Base-by-base conservation (phyloP, 2,113 vertebrate genomes). In the Chaenocephalus aceratus region DNA sequence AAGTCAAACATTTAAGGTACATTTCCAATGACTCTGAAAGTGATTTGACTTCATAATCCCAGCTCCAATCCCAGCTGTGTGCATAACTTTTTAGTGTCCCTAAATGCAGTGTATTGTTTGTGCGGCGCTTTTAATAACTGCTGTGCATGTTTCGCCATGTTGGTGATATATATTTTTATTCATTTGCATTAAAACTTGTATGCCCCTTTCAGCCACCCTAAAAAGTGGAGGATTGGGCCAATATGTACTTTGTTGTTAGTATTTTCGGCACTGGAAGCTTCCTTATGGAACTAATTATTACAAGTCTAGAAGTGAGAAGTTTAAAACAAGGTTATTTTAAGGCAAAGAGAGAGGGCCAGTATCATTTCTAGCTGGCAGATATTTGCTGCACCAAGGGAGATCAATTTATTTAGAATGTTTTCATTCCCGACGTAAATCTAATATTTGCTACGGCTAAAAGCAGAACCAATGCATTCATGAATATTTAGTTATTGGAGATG, bases 351-450 rank as follows among this genome's bases (percentile, higher is more conserved):
- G 72, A 78, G 62, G 36, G 67, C 67, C 72, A 5, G 58, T n/a
- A 58, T 75, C 72, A 82, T 69, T 72, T 77, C 62, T 26, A 30
- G 51, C 70, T 75, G 79, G 41, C 60, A 71, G 71, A 45, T 9
- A 77, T 71, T 59, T 45, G 76, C 73, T 57, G 76, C 79, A 66
- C 30, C 41, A 41, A 48, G 45, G 53, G 44, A 66, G 63, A 80
- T 86, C 80, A 77, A 85, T 87, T 87, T 84, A 84, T 76, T 82
- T 76, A 52, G 45, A 72, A 12, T 67, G 60, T 75, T 84, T 80
- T 70, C 72, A 49, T 54, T 14, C 23, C 18, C 23, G 45, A n/a
- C 3, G 36, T 58, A 71, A 72, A 77, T 83, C 57, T 46, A 16
- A 77, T 75, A 80, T 46, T 75, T 82, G 64, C 41, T 44, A 6